phyloP scores from a whole-genome alignment of 2,797 vertebrate species.

The Limosa lapponica region DNA sequence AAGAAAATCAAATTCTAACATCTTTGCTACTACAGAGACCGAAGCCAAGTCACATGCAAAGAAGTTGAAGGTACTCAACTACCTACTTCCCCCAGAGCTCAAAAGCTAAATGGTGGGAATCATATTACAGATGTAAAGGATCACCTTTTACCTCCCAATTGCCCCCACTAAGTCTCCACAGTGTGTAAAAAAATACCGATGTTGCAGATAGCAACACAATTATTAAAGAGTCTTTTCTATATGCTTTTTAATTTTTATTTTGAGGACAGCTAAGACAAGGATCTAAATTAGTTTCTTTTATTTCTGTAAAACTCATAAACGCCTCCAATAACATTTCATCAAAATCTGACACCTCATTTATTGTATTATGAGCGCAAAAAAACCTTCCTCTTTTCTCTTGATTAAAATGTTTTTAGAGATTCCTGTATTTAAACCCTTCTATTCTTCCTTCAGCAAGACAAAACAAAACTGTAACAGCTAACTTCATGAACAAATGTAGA shows the following conservation, averaged over 20 bases:
- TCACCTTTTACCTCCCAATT: not conserved
- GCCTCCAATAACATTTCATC: not conserved
- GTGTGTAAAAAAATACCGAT: not conserved
- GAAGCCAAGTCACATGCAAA: not conserved
- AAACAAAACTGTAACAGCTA: not conserved
- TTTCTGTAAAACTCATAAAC: not conserved
- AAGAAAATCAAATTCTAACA: not conserved
- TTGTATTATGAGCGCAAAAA: not conserved
- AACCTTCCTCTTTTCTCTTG: not conserved
- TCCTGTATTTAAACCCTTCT: not conserved
- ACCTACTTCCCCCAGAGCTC: not conserved
- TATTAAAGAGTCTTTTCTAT: not conserved
- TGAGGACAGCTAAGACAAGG: not conserved
- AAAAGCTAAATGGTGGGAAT: not conserved
- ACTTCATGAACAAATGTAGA: not conserved
- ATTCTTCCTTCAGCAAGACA: not conserved
- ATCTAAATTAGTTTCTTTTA: not conserved
- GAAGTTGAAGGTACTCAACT: not conserved
- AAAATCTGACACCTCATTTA: not conserved
- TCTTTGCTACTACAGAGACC: not conserved
- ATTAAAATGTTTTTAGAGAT: not conserved
- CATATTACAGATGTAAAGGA: not conserved
- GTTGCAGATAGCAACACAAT: not conserved
- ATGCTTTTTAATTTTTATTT: not conserved
- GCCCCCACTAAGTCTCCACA: not conserved